phyloP scores from a whole-genome alignment of 2,113 vertebrate genomes.

The Naja naja region DNA sequence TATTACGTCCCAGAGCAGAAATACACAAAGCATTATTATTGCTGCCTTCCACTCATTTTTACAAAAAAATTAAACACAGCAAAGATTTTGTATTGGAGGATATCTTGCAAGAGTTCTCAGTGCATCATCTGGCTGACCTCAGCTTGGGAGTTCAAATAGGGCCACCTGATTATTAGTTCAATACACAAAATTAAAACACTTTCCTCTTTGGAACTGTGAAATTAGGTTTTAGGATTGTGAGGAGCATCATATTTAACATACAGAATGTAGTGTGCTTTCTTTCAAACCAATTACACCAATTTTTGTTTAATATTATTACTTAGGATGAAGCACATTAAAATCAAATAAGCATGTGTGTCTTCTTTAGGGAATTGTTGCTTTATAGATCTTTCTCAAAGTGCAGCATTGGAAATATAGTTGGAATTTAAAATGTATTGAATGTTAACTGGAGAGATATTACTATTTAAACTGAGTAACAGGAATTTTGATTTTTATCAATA shows the following conservation, averaged over 20 bases:
- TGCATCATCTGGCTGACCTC: neutral
- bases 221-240: neutral
- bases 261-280: neutral
- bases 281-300: neutral
- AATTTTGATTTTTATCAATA: neutral
- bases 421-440: neutral
- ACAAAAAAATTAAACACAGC: constrained; percentile 37
- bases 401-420: neutral
- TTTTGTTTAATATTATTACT: neutral
- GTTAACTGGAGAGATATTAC: neutral
- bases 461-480: neutral
- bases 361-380: neutral
- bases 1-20: neutral
- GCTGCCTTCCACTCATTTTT: constrained; percentile 20
- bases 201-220: neutral
- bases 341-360: neutral
- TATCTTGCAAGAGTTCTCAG: neutral
- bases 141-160: neutral
- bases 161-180: neutral
- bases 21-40: neutral
- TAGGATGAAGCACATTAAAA: neutral
- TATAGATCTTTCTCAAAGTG: neutral
- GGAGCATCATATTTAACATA: neutral
- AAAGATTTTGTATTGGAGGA: neutral
- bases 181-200: neutral